Percentiles rank a stretch among this genome's conserved stretches.
phyloP scores from a whole-genome alignment of 30 jellyfish, hydroid and myxozoan genomes.

The Aurelia aurita complex sp. Pacific region DNA sequence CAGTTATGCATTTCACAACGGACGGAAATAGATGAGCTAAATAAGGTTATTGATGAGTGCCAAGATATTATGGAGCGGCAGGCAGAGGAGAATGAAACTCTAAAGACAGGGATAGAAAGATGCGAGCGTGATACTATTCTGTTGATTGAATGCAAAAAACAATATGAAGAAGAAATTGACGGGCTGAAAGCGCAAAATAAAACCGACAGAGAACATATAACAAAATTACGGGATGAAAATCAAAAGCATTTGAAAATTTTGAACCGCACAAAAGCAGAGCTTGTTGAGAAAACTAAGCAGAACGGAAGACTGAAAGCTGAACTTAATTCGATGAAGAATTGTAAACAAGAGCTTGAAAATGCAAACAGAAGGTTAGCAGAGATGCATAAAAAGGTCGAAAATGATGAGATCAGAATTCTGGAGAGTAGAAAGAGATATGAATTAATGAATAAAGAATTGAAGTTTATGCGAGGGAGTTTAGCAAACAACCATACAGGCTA shows the following conservation, averaged over 20 bases:
- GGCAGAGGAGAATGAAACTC: neutral
- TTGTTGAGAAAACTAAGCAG: neutral
- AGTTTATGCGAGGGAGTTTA: neutral
- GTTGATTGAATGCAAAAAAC: neutral
- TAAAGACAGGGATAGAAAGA: neutral
- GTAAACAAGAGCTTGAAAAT: neutral
- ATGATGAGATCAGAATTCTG: neutral
- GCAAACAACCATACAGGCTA: neutral
- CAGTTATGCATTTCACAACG: too few species aligned
- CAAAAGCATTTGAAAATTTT: neutral
- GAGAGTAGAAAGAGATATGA: constrained; percentile 30
- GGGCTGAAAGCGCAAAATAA: neutral
- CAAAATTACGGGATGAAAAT: neutral
- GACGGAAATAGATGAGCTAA: neutral
- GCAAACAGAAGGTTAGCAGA: constrained; percentile 6
- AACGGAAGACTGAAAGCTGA: neutral
- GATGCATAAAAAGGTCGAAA: neutral
- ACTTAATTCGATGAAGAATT: neutral
- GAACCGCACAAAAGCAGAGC: neutral
- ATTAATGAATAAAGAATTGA: constrained; percentile 21
- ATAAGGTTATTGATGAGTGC: constrained; percentile 5
- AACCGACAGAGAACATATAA: neutral
- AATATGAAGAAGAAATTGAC: neutral
- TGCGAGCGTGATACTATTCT: neutral
- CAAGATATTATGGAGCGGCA: neutral